Conservation (phyloP, 2,113 vertebrate species). For the Cygnus atratus region DNA sequence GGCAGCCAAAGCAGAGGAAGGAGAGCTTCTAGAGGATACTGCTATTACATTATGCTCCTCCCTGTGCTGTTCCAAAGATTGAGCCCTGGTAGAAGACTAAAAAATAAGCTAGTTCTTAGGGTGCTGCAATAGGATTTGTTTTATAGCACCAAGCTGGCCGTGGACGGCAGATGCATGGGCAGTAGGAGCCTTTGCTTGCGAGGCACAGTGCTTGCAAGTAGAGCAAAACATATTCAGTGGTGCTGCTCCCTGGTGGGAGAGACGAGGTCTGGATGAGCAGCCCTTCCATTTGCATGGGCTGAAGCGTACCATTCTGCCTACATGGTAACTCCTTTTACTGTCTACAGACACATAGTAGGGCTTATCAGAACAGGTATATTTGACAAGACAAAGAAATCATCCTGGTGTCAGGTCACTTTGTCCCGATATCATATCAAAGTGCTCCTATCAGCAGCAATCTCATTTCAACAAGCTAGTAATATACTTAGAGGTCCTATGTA, state of each 20-base stretch:
- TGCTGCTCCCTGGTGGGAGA: background rate
- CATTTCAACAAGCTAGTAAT: background rate
- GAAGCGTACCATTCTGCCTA: background rate
- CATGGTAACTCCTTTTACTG: background rate
- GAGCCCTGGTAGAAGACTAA: background rate
- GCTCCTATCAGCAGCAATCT: background rate
- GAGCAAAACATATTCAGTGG: background rate
- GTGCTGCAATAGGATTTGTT: background rate
- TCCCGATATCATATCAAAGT: background rate
- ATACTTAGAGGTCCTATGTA: background rate
- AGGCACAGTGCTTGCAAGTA: background rate
- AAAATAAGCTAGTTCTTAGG: background rate
- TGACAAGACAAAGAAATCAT: background rate
- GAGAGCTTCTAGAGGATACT: background rate
- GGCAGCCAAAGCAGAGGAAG: background rate
- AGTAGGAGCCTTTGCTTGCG: background rate
- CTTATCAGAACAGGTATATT: background rate
- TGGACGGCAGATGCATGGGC: background rate
- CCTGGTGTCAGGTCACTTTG: background rate
- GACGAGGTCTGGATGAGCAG: background rate
- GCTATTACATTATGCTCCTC: background rate
- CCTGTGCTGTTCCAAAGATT: background rate
- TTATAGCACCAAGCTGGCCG: background rate
- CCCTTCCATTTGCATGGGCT: background rate
- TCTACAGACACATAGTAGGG: background rate